A percentile compares a stretch with the other conserved stretches of the same genome.
Evolutionary conservation across 2,888 invertebrate genomes (phyloP).

Genomic region (Stegophylla sp.): DNA sequence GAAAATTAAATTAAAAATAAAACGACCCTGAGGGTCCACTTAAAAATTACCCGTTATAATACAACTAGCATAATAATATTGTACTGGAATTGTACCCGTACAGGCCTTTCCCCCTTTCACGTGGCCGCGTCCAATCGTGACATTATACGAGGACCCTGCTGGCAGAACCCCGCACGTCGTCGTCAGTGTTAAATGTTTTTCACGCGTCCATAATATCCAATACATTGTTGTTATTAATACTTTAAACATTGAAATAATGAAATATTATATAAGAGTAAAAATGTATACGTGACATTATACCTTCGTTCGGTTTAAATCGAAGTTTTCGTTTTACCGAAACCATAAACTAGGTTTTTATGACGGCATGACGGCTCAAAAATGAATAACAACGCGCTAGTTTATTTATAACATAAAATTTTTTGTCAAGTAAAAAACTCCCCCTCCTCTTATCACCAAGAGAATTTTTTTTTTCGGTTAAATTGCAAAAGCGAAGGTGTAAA

Average conservation of each 20-base stretch:
- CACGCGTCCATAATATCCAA: not conserved
- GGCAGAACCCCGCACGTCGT: too few relatives aligned
- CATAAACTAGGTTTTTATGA: not conserved
- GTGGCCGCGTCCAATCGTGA: not conserved
- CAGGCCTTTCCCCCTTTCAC: not conserved
- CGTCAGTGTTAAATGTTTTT: not conserved
- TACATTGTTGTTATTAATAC: not conserved
- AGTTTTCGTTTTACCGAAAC: not conserved
- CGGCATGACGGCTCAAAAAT: not conserved
- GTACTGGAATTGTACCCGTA: not conserved
- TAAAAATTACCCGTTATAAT: not conserved
- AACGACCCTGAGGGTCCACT: slow-evolving; percentile 5
- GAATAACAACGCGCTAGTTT: too few relatives aligned
- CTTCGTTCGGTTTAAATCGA: not conserved
- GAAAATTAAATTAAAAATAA: not conserved
- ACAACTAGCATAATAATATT: too few relatives aligned
- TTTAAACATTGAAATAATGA: too few relatives aligned
- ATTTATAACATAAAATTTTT: too few relatives aligned
- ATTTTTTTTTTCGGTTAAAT: too few relatives aligned
- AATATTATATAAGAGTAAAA: too few relatives aligned
- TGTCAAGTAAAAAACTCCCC: too few relatives aligned
- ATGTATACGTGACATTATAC: too few relatives aligned
- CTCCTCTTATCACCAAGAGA: too few relatives aligned
- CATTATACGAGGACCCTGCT: too few relatives aligned
- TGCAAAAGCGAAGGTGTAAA: too few relatives aligned